A percentile compares a stretch with the other conserved stretches of the same genome.
These are phyloP conservation scores for Myrmecophaga tridactyla DNA, from an alignment of 2,113 vertebrate genomes.

Conservation along the genomic window DNA sequence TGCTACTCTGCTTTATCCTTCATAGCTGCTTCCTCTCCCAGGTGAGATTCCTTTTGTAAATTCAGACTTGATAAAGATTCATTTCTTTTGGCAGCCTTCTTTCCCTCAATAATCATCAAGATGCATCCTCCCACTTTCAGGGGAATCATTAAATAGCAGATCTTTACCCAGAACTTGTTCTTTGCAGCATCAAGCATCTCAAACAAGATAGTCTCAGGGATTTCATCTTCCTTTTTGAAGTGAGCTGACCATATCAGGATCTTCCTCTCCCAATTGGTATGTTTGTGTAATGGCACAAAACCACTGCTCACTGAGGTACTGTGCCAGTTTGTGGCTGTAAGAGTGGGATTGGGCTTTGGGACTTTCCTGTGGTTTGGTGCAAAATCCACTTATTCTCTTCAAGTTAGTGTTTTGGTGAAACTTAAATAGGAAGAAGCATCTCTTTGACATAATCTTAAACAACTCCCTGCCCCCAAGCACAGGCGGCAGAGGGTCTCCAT, in stretches of 20 bases:
- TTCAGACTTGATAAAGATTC: slow-evolving; percentile 86
- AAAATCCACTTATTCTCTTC: slow-evolving; percentile 74
- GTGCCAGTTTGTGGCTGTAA: slow-evolving; percentile 76
- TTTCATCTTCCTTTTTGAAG: slow-evolving; percentile 82
- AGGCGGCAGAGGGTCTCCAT: too few species aligned
- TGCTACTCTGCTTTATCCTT: slow-evolving; percentile 71
- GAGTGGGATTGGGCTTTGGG: slow-evolving; percentile 13
- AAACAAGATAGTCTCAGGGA: too few species aligned
- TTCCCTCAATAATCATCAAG: slow-evolving; percentile 56
- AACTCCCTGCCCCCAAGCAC: too few species aligned
- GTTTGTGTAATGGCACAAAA: slow-evolving; percentile 89
- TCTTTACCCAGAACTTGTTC: too few species aligned
- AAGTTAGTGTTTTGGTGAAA: slow-evolving; percentile 44
- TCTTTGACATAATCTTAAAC: slow-evolving; percentile 73
- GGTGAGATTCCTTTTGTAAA: slow-evolving; percentile 89
- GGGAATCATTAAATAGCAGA: too few species aligned
- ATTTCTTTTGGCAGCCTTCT: slow-evolving; percentile 85
- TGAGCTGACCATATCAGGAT: slow-evolving; percentile 92
- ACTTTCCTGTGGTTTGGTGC: slow-evolving; percentile 76
- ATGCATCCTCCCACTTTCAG: slow-evolving; percentile 34
- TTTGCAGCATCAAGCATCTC: too few species aligned
- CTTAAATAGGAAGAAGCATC: slow-evolving; percentile 54
- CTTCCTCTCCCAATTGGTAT: slow-evolving; percentile 87
- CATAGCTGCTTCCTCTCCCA: slow-evolving; percentile 77
- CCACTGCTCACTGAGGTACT: too few species aligned